A percentile compares a stretch with the other conserved stretches of the same genome.
Evolutionary conservation across 2,888 invertebrate genomes (phyloP).

Genomic region (Drosophila algonquin): DNA sequence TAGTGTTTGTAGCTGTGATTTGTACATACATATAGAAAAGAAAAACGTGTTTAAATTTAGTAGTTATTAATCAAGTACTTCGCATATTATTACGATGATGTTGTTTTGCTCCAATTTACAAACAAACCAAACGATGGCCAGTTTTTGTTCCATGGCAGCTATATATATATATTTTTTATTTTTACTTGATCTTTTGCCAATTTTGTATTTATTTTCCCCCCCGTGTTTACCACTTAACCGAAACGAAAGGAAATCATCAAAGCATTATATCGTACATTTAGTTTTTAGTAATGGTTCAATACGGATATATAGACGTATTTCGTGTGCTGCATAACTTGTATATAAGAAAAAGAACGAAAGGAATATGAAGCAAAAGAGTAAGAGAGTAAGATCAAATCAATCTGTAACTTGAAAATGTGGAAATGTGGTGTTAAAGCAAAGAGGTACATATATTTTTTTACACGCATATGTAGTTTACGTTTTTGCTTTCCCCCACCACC

Average conservation of each 20-base stretch:
- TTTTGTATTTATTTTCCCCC: conserved; percentile 69
- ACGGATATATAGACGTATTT: conserved; percentile 10
- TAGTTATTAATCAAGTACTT: conserved; percentile 66
- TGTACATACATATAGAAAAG: conserved; percentile 73
- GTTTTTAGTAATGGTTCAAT: conserved; percentile 39
- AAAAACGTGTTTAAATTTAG: conserved; percentile 72
- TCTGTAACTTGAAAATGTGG: conserved; percentile 37
- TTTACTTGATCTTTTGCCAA: conserved; percentile 60
- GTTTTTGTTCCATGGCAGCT: conserved; percentile 60
- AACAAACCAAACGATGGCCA: conserved; percentile 26
- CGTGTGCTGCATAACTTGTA: conserved; percentile 52
- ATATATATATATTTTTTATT: conserved; percentile 29
- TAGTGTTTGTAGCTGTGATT: conserved; percentile 77
- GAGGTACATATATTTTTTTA: conserved; percentile 67
- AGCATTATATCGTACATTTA: conserved; percentile 20
- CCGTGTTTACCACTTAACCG: conserved; percentile 50
- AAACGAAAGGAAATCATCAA: conserved; percentile 2
- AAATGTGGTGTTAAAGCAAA: conserved; percentile 50
- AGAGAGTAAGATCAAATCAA: conserved; percentile 23
- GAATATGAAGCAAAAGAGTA: background rate
- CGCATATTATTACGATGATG: conserved; percentile 43
- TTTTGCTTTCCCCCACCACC: conserved; percentile 59
- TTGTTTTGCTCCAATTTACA: conserved; percentile 44
- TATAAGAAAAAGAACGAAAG: conserved; percentile 36
- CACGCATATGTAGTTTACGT: conserved; percentile 57